Percentiles rank a stretch among this genome's conserved stretches.
These are phyloP conservation scores for Entosphenus tridentatus DNA, from an alignment of 2,113 vertebrate genomes.

Conservation along the genomic window DNA sequence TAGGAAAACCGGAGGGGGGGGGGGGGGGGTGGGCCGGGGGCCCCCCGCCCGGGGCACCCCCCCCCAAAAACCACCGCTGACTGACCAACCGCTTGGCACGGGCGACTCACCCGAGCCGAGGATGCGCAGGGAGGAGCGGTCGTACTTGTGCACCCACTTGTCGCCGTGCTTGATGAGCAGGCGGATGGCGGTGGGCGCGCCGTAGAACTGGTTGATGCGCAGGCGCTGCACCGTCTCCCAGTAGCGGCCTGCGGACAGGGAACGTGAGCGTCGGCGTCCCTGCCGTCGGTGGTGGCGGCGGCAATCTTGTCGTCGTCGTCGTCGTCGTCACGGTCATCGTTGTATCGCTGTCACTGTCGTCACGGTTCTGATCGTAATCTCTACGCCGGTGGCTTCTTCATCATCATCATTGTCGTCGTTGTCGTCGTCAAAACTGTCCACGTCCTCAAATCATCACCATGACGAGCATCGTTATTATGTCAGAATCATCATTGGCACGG, in stretches of 20 bases:
- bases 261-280: background rate
- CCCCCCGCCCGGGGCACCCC: too few relatives aligned
- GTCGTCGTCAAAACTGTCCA: too few relatives aligned
- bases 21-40: background rate
- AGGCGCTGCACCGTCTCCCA: constrained; percentile 46
- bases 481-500: too few relatives aligned
- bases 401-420: too few relatives aligned
- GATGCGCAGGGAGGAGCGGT: constrained; percentile 31
- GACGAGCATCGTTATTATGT: too few relatives aligned
- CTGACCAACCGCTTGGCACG: background rate
- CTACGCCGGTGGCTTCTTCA: too few relatives aligned
- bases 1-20: background rate
- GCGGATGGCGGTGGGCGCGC: constrained; percentile 38
- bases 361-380: too few relatives aligned
- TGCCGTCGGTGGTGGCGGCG: too few relatives aligned
- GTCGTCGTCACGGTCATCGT: too few relatives aligned
- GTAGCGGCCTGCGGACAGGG: constrained; percentile 25
- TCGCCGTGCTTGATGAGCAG: constrained; percentile 35
- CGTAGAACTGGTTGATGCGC: constrained; percentile 45
- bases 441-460: too few relatives aligned
- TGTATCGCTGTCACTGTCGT: too few relatives aligned
- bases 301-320: too few relatives aligned
- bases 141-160: constrained; percentile 35
- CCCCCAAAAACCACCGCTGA: background rate
- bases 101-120: constrained; percentile 29